A percentile compares a stretch with the other conserved stretches of the same genome.
These are phyloP conservation scores for Apodemia hepburni DNA, from an alignment of 2,888 invertebrate genomes.

Conservation along the genomic window DNA sequence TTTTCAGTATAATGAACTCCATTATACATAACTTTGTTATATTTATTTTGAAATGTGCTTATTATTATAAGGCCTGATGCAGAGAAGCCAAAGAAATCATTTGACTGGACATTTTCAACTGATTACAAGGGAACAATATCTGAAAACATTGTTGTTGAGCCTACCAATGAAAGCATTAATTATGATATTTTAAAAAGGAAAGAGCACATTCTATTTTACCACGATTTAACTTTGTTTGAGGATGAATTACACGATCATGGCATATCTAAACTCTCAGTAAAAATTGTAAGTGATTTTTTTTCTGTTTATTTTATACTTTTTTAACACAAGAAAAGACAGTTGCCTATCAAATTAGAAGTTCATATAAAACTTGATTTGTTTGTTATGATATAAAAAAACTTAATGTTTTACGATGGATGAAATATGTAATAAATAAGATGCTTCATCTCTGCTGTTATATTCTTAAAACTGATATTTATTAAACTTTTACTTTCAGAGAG, in stretches of 20 bases:
- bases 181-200: constrained; percentile 92
- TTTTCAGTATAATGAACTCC: constrained; percentile 13
- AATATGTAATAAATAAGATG: too few relatives aligned
- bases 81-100: constrained; percentile 90
- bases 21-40: constrained; percentile 10
- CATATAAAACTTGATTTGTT: too few relatives aligned
- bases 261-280: constrained; percentile 92
- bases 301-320: too few relatives aligned
- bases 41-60: constrained; percentile 24
- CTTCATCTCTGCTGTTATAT: too few relatives aligned
- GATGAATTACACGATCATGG: constrained; percentile 99
- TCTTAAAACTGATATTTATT: too few relatives aligned
- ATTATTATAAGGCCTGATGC: constrained; percentile 82
- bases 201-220: constrained; percentile 96
- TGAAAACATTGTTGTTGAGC: constrained; percentile 78
- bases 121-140: constrained; percentile 91
- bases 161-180: constrained; percentile 89
- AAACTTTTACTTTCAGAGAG: constrained; percentile 83
- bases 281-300: constrained; percentile 87
- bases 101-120: constrained; percentile 99
- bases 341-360: too few relatives aligned
- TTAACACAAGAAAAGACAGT: too few relatives aligned
- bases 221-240: constrained; percentile 96
- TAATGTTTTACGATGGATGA: too few relatives aligned
- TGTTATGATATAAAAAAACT: too few relatives aligned